Evolutionary conservation across 2,797 vertebrate species (phyloP).

Genomic region (Antrozous pallidus): DNA sequence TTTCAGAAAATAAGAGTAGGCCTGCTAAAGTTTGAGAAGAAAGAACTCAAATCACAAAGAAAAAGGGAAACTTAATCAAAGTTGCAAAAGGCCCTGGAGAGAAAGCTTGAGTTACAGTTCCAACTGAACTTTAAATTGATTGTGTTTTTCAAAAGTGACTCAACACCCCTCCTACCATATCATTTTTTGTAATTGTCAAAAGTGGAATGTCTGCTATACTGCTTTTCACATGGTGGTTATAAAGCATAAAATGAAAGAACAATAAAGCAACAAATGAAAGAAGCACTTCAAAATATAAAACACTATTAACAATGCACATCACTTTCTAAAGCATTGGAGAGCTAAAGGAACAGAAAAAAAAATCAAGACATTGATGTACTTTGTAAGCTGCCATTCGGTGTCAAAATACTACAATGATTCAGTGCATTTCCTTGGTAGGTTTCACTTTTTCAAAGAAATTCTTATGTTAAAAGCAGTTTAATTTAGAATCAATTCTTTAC

Average conservation of each 20-base stretch:
- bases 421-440: background rate
- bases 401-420: conserved; percentile 46
- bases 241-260: conserved; percentile 11
- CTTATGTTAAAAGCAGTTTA: conserved; percentile 4
- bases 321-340: conserved; percentile 25
- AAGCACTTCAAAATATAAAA: conserved; percentile 30
- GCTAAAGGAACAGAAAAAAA: background rate
- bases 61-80: background rate
- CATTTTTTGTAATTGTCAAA: background rate
- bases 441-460: conserved; percentile 43
- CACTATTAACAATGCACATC: background rate
- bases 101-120: background rate
- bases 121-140: background rate
- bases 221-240: background rate
- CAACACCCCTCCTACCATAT: background rate
- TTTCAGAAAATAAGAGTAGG: background rate
- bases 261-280: too few relatives aligned
- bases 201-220: background rate
- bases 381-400: background rate
- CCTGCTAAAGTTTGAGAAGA: background rate
- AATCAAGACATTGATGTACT: conserved; percentile 3
- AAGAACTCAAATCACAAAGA: background rate
- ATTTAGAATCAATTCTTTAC: conserved; percentile 22
- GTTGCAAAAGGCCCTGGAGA: background rate
- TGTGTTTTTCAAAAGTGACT: background rate